phyloP scores from a whole-genome alignment of 2,888 invertebrate species.

The Drosophila macrospina region DNA sequence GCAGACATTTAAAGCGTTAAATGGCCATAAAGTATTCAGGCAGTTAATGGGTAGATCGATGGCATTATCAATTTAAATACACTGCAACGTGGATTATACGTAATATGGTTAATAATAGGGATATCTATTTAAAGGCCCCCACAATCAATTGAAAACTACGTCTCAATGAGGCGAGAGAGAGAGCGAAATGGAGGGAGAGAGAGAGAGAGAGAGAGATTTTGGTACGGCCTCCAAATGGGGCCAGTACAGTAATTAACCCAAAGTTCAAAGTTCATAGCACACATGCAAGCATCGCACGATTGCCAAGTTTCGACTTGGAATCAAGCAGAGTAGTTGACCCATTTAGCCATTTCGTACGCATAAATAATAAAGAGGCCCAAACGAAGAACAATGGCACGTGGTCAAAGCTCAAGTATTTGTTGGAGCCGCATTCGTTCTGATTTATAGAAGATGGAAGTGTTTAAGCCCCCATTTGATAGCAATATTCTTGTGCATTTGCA shows the following conservation, averaged over 20 bases:
- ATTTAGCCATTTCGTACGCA: constrained; percentile 47
- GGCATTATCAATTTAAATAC: constrained; percentile 2
- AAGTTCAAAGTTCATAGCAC: constrained; percentile 82
- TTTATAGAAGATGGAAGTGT: constrained; percentile 39
- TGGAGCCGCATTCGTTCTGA: constrained; percentile 15
- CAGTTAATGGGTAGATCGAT: constrained; percentile 12
- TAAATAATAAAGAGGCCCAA: constrained; percentile 56
- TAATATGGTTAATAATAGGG: constrained; percentile 5
- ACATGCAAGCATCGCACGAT: constrained; percentile 10
- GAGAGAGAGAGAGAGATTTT: no score
- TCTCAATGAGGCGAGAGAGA: neutral
- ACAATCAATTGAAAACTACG: constrained; percentile 7
- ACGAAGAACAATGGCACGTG: constrained; percentile 31
- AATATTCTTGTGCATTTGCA: constrained; percentile 29
- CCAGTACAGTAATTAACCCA: constrained; percentile 77
- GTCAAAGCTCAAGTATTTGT: no score
- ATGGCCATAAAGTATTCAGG: constrained; percentile 33
- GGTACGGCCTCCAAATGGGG: constrained; percentile 45
- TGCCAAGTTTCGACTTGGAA: constrained; percentile 34
- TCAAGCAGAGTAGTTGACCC: constrained; percentile 60
- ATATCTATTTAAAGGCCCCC: constrained; percentile 19
- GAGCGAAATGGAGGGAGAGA: no score
- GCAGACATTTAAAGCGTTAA: constrained; percentile 41
- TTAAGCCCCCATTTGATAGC: constrained; percentile 18
- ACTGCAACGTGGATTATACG: constrained; percentile 17